Evolutionary conservation across 1,140 invertebrate genomes (phyloP).

Genomic region (Episyrphus balteatus): DNA sequence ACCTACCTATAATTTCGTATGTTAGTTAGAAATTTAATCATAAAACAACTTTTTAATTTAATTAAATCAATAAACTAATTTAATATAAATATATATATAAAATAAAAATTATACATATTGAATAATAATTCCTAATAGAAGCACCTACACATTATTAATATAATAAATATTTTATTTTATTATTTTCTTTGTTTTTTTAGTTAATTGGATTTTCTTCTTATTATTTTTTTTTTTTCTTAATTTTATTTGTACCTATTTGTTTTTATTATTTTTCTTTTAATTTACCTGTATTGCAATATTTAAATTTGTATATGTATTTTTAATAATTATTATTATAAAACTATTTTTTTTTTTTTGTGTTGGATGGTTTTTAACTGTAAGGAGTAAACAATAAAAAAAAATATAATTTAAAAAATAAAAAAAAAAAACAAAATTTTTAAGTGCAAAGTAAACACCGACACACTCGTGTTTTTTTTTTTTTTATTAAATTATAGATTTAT

Average conservation of each 20-base stretch:
- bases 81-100: neutral
- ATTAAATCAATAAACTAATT: neutral
- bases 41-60: neutral
- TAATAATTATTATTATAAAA: too few relatives aligned
- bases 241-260: neutral
- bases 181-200: too few relatives aligned
- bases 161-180: neutral
- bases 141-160: neutral
- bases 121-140: constrained; percentile 1
- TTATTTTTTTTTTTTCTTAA: neutral
- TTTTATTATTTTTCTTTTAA: neutral
- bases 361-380: too few relatives aligned
- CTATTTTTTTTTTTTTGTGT: too few relatives aligned
- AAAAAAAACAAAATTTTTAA: too few relatives aligned
- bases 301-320: too few relatives aligned
- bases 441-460: too few relatives aligned
- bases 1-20: too few relatives aligned
- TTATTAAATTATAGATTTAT: too few relatives aligned
- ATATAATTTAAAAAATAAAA: too few relatives aligned
- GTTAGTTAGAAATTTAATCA: neutral
- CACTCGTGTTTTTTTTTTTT: too few relatives aligned
- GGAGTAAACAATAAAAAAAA: too few relatives aligned
- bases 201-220: neutral
- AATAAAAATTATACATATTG: neutral
- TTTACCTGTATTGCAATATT: neutral